Evolutionary conservation across 2,888 invertebrate species (phyloP), one percentile per base, ranked within the genome.

Genomic region (Amphimallon solstitiale): DNA sequence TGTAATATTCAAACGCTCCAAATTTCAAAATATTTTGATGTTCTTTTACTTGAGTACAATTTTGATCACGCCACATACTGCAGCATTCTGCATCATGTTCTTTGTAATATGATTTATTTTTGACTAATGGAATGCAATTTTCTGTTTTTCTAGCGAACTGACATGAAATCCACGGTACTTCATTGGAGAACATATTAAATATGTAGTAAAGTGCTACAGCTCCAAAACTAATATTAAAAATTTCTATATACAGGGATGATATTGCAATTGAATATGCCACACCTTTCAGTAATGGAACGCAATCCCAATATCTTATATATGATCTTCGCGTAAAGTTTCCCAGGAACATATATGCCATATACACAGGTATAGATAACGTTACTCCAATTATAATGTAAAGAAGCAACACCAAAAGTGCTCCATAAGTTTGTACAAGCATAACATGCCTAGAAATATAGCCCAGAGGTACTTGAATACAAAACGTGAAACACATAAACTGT

Each of bases 231-330:
- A 59, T 21, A 17, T 67, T 67, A 40, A 46, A 43, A n/a, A 67
- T 12, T 17, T 67, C 59, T 7, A 59, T 9, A 35, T 56, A 52
- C 0, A 67, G 2, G 9, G 51, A 17, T 1, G 48, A 40, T 5
- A 43, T 14, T 1, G 59, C 67, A 19, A 67, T 62, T 15, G 67
- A 59, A 29, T 49, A 67, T 4, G 51, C 67, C 43, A 67, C 17
- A 49, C 67, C 67, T 29, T 63, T 67, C 19, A 67, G 29, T 1
- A 67, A 38, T 6, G 67, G 67, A 15, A 67, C 67, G 4, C 21
- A 43, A 35, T 67, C 60, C 67, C 67, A 67, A 19, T 43, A 59
- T 40, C 59, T 49, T 17, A 67, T 59, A 37, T 67, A 67, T 14
- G 59, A 56, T 51, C 60, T 46, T 19, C 63, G 46, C 0, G 63